Percentiles rank a stretch among this genome's conserved stretches.
phyloP scores from a whole-genome alignment of 2,888 invertebrate genomes.

The Onchidella celtica region DNA sequence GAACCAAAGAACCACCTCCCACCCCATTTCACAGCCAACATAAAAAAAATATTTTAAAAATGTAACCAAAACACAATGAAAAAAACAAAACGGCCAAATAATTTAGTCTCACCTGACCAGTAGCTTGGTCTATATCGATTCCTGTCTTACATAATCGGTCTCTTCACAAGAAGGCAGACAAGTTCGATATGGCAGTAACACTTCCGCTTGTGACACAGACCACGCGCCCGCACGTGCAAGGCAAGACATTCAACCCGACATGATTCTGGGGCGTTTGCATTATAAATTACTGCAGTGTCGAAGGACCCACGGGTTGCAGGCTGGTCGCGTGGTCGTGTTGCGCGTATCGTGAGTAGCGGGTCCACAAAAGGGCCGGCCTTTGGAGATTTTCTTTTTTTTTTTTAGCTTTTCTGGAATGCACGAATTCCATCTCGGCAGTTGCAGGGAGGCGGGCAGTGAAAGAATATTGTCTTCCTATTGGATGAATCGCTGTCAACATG shows the following conservation, averaged over 20 bases:
- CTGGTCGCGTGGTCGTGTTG: background rate
- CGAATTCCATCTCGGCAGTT: conserved; percentile 12
- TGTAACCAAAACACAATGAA: no score
- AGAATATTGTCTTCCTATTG: background rate
- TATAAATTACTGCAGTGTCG: background rate
- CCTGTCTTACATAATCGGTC: no score
- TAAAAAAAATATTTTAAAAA: no score
- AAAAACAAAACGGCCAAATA: no score
- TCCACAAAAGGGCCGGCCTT: conserved; percentile 17
- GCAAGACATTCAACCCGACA: background rate
- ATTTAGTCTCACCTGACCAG: no score
- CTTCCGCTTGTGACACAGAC: background rate
- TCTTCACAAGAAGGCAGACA: background rate
- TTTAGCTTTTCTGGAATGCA: background rate
- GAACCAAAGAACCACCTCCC: no score
- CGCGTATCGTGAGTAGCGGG: background rate
- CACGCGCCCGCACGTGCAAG: background rate
- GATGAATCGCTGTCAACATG: background rate
- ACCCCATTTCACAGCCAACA: no score
- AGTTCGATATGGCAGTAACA: background rate
- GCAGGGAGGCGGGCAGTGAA: conserved; percentile 19
- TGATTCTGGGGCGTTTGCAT: background rate
- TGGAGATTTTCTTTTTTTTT: background rate
- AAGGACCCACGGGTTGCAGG: background rate
- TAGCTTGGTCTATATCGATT: no score